Evolutionary conservation across 37 sponge, comb jelly and placozoan genomes (phyloP), one percentile per base, ranked within the genome.

Genomic region (Halichondria panicea): DNA sequence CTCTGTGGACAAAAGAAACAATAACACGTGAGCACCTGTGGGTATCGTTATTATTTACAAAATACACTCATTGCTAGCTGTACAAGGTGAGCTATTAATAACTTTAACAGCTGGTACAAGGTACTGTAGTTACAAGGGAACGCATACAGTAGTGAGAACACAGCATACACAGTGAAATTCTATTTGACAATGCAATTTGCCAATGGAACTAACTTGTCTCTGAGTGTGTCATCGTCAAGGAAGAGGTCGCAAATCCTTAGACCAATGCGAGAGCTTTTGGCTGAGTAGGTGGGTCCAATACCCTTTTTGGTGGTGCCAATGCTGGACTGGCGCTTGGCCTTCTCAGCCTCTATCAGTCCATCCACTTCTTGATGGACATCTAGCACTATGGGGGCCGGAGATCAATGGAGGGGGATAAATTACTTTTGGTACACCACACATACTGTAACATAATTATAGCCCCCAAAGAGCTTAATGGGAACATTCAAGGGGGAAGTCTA

Each of bases 221-320:
- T 59, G 12, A 98, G 70, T 4, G 30, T 54, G 12, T 70, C 78
- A 27, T 41, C 50, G 54, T 93, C 92, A 25, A 72, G 68, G 25
- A 74, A 72, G 28, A 98, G 76, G 60, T 98, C 99, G 67, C 88
- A 80, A 46, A 98, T 72, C 54, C 99, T 75, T 9, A 98, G 67
- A 4, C 91, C 91, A 8, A 34, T 61, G 6, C 97, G 76, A 13
- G 50, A 37, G 72, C 79, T 61, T 84, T 98, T 98, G 32, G 82
- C 71, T 15, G 93, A 60, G 61, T 98, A 95, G 18, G 94, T 69
- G 4, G 95, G 94, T 11, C 99, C 99, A 75, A 98, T 98, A 31
- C 99, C 99, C 74, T 95, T 95, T 87, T 89, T 95, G 63, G 99
- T 98, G 1, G 99, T 98, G n/a, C 99, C 99, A 0, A 98, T 69